Evolutionary conservation across 2,888 invertebrate genomes (phyloP), one percentile per base, ranked within the genome.

Genomic region (Calameuta pallipes): DNA sequence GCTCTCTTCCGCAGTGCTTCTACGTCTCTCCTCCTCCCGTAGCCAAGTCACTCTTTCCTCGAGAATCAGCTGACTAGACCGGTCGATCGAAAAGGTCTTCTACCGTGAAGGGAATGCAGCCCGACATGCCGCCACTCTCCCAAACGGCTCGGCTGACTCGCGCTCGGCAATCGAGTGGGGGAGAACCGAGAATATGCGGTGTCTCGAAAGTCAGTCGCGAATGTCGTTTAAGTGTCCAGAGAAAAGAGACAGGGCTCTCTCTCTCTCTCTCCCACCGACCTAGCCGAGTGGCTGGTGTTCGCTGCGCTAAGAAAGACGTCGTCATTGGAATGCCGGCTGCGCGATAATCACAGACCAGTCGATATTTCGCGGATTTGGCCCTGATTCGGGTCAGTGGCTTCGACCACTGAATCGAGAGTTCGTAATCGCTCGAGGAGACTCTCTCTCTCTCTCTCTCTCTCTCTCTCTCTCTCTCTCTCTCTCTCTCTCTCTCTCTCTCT

Each of bases 41-140:
- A 23, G 41, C 41, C 41, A 56, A 56, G 41, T 56, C 23, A 33
- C 71, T 71, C 71, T 71, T 30, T 71, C 71, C 71, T 6, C 71
- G 71, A 11, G 3, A 15, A 71, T 71, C 71, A 71, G 71, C 71
- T 71, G 71, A 71, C 71, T 71, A 33, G 33, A 71, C 71, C 71
- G 71, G 71, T 71, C 31, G 31, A 71, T 71, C 15, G 71, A 31
- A 71, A 71, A 71, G 71, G 15, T 71, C 71, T 15, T 71, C 71
- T 33, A 33, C 71, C 71, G 71, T 9, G 71, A 33, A 33, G 31
- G 71, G 71, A 71, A 71, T 71, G 71, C 71, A 33, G 71, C 71
- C 12, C 71, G 71, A 31, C 31, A 30, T 56, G 41, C 23, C 36
- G 12, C 12, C 41, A 56, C 41, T 56, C 41, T 56, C 41, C 23